Percentiles rank a stretch among this genome's conserved stretches.
Conservation (phyloP, 2,888 invertebrate genomes). For the Ellobium chinense region DNA sequence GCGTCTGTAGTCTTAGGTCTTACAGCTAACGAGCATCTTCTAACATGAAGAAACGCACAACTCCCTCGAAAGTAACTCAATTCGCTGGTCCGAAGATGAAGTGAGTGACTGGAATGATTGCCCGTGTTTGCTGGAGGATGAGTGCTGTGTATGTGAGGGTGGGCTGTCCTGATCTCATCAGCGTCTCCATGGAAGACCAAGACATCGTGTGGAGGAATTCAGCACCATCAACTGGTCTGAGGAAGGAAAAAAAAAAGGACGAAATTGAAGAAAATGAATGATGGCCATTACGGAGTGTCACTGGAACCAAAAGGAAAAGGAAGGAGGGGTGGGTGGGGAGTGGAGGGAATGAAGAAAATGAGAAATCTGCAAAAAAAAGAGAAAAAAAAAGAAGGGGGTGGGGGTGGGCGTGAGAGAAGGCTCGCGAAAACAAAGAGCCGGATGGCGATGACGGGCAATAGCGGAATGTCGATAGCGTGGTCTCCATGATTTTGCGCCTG, state of each 20-base stretch:
- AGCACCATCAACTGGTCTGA: conserved; percentile 15
- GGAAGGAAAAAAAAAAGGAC: conserved; percentile 1
- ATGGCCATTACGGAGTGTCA: background rate
- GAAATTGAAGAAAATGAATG: conserved; percentile 12
- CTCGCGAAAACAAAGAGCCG: too few relatives aligned
- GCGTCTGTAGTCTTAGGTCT: background rate
- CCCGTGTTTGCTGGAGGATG: background rate
- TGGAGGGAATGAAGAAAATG: background rate
- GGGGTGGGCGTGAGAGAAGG: background rate
- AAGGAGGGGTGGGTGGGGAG: background rate
- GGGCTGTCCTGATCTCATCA: background rate
- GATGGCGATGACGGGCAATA: too few relatives aligned
- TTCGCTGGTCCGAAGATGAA: background rate
- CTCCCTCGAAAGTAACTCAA: background rate
- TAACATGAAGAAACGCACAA: background rate
- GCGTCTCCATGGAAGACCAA: background rate
- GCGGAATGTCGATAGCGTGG: too few relatives aligned
- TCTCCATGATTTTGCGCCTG: too few relatives aligned
- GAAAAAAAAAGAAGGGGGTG: background rate
- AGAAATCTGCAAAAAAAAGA: background rate
- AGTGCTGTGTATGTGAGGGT: background rate
- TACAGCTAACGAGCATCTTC: background rate
- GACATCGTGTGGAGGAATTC: conserved; percentile 1
- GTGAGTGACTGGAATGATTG: background rate
- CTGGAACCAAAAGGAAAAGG: background rate